Evolutionary conservation across 2,888 invertebrate genomes (phyloP), one percentile per base, ranked within the genome.

Genomic region (Bombylius discolor): DNA sequence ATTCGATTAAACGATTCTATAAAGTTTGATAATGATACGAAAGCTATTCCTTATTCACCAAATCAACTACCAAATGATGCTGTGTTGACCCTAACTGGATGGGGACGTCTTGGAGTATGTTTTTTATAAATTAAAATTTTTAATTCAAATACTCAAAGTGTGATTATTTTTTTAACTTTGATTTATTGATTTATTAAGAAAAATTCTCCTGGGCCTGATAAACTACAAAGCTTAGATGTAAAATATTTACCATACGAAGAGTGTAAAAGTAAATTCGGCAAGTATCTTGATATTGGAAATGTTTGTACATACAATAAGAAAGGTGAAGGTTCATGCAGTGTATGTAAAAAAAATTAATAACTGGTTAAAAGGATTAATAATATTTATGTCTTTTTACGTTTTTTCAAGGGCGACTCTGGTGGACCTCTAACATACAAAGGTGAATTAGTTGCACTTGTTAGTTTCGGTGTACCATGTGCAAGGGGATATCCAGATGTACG

Each of bases 231-330:
- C 56, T 65, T 83, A 53, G 76, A 80, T 7, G 71, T 83, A 1
- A 75, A 72, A 44, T 76, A 79, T n/a, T 76, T 82, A 33, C 76
- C 78, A 0, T 76, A 75, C 55, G 75, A 76, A n/a, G 75, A 79
- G 61, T 81, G 81, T 58, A 75, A 75, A 49, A 73, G 73, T 7
- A 77, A 77, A 0, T 78, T 80, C 54, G 68, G 71, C 51, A 71
- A 70, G 75, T 47, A 71, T 0, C 78, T 81, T 1, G 80, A 77
- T 62, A 73, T 78, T 23, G 77, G 79, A 0, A 81, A 82, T 60
- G 72, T 82, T 48, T 83, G 82, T 60, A 81, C 82, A 1, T 71
- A 78, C 51, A 80, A 79, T 1, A 75, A 76, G 51, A 69, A 70
- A 4, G 81, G 81, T 0, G 76, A 81, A 55, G 82, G 82, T 0